Percentiles rank a stretch among this genome's conserved stretches.
phyloP scores from a whole-genome alignment of 2,797 vertebrate species.

The Hypotaenidia philippensis region DNA sequence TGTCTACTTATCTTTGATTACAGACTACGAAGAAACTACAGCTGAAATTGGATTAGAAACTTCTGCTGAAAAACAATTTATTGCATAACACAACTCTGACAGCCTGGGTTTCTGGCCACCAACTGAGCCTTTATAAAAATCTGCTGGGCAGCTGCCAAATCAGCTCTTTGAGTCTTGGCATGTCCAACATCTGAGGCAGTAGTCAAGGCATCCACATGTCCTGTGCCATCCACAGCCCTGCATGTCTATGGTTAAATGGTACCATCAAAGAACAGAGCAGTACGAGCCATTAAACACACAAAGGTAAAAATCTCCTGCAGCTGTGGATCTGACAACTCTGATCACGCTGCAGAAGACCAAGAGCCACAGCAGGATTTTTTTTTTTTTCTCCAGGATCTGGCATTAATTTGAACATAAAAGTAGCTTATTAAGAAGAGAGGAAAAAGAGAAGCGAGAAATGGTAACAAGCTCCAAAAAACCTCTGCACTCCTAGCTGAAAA shows the following conservation, averaged over 20 bases:
- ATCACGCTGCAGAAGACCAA: background rate
- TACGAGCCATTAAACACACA: background rate
- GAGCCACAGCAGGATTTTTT: slow-evolving; percentile 7
- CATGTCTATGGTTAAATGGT: background rate
- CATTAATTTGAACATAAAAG: slow-evolving; percentile 56
- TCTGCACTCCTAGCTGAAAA: background rate
- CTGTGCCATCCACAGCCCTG: slow-evolving; percentile 34
- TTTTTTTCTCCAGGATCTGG: slow-evolving; percentile 16
- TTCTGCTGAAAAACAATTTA: slow-evolving; percentile 77
- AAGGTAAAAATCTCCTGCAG: slow-evolving; percentile 22
- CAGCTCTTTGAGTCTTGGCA: slow-evolving; percentile 75
- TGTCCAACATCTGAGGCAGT: slow-evolving; percentile 67
- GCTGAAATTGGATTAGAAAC: slow-evolving; percentile 80
- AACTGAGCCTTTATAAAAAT: slow-evolving; percentile 79
- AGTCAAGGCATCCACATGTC: slow-evolving; percentile 74
- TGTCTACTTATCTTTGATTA: slow-evolving; percentile 72
- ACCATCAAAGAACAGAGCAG: background rate
- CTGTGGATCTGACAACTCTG: slow-evolving; percentile 31
- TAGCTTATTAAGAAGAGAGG: background rate
- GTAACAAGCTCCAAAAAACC: background rate
- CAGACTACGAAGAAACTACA: slow-evolving; percentile 53
- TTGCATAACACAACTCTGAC: slow-evolving; percentile 78
- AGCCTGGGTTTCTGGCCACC: slow-evolving; percentile 78
- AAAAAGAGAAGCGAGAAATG: background rate
- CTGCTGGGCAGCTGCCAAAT: slow-evolving; percentile 82